Evolutionary conservation across 1,140 invertebrate species (phyloP).

Genomic region (Macrostomum lignano): DNA sequence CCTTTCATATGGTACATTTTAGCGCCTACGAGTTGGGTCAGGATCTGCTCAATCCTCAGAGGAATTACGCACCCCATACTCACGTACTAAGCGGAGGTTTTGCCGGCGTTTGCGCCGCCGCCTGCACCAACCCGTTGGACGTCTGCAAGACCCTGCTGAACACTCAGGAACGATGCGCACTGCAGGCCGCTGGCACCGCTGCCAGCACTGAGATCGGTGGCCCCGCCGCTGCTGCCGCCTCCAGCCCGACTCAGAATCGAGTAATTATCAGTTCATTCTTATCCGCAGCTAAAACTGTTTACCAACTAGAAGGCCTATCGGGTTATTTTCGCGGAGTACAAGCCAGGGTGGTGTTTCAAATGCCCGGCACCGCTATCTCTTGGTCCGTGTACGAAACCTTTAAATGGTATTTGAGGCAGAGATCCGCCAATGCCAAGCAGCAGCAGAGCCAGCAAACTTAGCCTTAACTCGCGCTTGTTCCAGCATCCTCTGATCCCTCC

Average conservation of each 20-base stretch:
- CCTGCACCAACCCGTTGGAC: conserved; percentile 83
- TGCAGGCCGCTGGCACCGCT: too few species aligned
- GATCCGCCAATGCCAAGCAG: too few species aligned
- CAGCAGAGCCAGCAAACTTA: too few species aligned
- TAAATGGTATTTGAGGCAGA: conserved; percentile 26
- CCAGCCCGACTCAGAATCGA: too few species aligned
- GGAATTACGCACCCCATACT: conserved; percentile 53
- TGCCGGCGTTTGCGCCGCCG: conserved; percentile 68
- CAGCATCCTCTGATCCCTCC: too few species aligned
- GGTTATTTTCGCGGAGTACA: conserved; percentile 41
- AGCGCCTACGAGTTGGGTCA: conserved; percentile 72
- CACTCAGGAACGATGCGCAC: too few species aligned
- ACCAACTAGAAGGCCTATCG: conserved; percentile 24
- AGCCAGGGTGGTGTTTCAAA: conserved; percentile 71
- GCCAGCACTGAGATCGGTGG: too few species aligned
- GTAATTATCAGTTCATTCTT: too few species aligned
- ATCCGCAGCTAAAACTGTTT: too few species aligned
- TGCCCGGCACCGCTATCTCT: conserved; percentile 89
- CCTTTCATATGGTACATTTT: conserved; percentile 83
- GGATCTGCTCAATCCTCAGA: conserved; percentile 45
- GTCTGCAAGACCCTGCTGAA: conserved; percentile 92
- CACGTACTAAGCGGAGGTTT: conserved; percentile 60
- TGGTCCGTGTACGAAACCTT: conserved; percentile 76
- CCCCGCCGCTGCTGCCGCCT: too few species aligned
- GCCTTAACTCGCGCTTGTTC: too few species aligned